Evolutionary conservation across 2,797 vertebrate species (phyloP).

Genomic region (Arnoldichthys spilopterus): DNA sequence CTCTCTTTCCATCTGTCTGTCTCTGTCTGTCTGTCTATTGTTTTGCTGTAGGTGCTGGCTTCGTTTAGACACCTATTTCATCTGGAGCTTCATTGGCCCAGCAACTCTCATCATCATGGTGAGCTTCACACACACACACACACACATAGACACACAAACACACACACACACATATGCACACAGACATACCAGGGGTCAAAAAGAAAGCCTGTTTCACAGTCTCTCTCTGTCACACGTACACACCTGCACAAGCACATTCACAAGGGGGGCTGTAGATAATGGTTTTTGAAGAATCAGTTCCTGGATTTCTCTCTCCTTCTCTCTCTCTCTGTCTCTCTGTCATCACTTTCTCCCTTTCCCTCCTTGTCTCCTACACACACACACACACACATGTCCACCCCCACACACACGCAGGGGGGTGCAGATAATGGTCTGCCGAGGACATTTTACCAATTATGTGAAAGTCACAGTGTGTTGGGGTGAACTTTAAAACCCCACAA

Average conservation of each 20-base stretch:
- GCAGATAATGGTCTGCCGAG: constrained; percentile 58
- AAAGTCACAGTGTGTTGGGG: constrained; percentile 65
- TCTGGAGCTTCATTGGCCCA: constrained; percentile 99
- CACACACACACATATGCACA: constrained; percentile 19
- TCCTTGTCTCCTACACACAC: constrained; percentile 17
- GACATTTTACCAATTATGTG: constrained; percentile 72
- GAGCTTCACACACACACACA: constrained; percentile 10
- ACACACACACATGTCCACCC: constrained; percentile 28
- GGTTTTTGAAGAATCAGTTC: constrained; percentile 4
- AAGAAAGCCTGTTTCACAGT: constrained; percentile 21
- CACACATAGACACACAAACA: constrained; percentile 39
- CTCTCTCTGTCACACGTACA: constrained; percentile 5
- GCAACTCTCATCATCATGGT: constrained; percentile 99
- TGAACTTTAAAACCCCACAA: constrained; percentile 52
- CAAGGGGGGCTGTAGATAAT: constrained; percentile 9
- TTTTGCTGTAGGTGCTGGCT: constrained; percentile 89
- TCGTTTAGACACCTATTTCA: constrained; percentile 98
- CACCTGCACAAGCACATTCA: constrained; percentile 6
- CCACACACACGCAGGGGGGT: constrained; percentile 30
- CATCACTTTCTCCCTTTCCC: background rate
- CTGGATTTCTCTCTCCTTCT: background rate
- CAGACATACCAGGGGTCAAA: constrained; percentile 4
- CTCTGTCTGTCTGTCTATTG: constrained; percentile 2
- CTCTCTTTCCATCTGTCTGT: constrained; percentile 31
- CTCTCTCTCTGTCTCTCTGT: background rate